Conservation (phyloP, 2,113 vertebrate genomes). For the Alces alces region DNA sequence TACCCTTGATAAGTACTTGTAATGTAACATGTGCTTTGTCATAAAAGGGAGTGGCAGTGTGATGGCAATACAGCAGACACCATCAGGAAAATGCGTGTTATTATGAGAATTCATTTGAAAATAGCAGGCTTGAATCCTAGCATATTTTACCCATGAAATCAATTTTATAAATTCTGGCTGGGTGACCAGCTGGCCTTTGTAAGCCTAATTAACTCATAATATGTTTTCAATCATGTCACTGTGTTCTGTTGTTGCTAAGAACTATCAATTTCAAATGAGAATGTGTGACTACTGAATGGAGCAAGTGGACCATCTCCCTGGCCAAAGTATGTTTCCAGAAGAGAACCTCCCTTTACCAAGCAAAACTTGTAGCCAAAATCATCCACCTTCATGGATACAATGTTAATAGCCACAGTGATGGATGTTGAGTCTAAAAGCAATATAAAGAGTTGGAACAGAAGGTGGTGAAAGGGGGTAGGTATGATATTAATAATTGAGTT, state of each 20-base stretch:
- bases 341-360: not conserved
- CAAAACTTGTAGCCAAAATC: not conserved
- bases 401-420: not conserved
- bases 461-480: not conserved
- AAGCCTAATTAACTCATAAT: not conserved
- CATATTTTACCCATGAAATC: not conserved
- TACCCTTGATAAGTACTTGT: not conserved
- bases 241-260: not conserved
- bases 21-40: not conserved
- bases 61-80: not conserved
- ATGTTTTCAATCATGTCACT: not conserved
- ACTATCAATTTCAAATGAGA: not conserved
- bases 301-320: no score
- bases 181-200: not conserved
- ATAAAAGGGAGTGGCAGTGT: not conserved
- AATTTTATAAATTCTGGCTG: not conserved
- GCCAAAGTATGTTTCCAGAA: not conserved
- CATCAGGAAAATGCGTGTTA: not conserved
- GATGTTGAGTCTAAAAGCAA: not conserved
- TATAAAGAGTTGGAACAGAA: not conserved
- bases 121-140: not conserved
- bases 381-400: not conserved
- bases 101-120: not conserved
- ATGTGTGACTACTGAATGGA: not conserved
- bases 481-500: not conserved